Evolutionary conservation across 2,113 vertebrate genomes (phyloP).

Genomic region (Chamaetylas fuelleborni): DNA sequence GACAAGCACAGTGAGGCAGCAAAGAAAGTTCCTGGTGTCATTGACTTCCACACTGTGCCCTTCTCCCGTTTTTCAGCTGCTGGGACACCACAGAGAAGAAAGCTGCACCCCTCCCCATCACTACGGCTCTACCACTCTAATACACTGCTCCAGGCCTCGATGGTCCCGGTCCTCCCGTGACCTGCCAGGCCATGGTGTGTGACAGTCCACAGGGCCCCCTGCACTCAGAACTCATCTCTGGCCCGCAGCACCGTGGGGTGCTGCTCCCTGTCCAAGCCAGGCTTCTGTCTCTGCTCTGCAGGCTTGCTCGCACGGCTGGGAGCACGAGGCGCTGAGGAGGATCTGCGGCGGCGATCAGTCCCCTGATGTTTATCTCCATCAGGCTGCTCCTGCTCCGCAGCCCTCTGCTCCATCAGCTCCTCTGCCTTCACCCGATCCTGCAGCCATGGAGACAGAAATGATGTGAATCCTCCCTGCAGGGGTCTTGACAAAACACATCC

Average conservation of each 20-base stretch:
- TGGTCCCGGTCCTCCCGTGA: background rate
- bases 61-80: background rate
- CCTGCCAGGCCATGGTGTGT: background rate
- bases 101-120: background rate
- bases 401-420: constrained; percentile 51
- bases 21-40: background rate
- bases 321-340: constrained; percentile 31
- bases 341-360: background rate
- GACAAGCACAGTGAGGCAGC: background rate
- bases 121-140: background rate
- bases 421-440: constrained; percentile 73
- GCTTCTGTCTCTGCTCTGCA: background rate
- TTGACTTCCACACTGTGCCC: background rate
- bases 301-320: background rate
- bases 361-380: background rate
- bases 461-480: background rate
- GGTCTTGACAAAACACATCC: background rate
- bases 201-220: background rate
- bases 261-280: background rate
- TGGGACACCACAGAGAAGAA: constrained; percentile 2
- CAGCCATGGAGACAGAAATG: background rate
- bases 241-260: background rate
- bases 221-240: constrained; percentile 74
- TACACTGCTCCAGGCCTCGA: background rate
- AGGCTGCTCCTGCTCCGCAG: background rate